Percentiles rank a stretch among this genome's conserved stretches.
Conservation (phyloP, 2,113 vertebrate genomes). For the Marmota flaviventris region DNA sequence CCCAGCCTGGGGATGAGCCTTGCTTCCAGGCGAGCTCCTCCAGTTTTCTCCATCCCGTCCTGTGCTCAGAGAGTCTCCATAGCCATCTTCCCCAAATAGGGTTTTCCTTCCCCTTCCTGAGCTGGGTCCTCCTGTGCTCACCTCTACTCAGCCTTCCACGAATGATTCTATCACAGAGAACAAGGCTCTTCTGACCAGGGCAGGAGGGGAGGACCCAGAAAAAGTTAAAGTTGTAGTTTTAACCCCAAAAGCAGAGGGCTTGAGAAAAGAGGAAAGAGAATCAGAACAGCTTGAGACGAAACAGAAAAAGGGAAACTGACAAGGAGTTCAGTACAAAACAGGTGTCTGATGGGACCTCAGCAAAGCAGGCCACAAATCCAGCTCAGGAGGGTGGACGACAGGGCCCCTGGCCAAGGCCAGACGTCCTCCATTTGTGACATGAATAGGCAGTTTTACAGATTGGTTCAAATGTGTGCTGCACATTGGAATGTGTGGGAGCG, state of each 20-base stretch:
- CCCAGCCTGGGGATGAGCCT: conserved; percentile 38
- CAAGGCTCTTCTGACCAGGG: conserved; percentile 1
- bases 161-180: conserved; percentile 70
- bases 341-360: conserved; percentile 20
- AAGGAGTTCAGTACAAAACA: conserved; percentile 34
- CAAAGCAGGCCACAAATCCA: conserved; percentile 39
- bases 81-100: conserved; percentile 47
- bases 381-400: background rate
- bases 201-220: background rate
- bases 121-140: conserved; percentile 61
- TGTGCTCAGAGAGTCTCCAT: conserved; percentile 27
- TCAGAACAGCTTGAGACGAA: background rate
- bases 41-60: conserved; percentile 16
- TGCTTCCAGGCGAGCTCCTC: conserved; percentile 11
- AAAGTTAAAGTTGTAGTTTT: background rate
- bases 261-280: background rate
- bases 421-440: conserved; percentile 48
- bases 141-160: background rate
- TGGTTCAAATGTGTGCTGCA: background rate
- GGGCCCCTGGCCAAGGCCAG: background rate
- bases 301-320: background rate
- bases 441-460: conserved; percentile 29
- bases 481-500: conserved; percentile 18
- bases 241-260: conserved; percentile 12
- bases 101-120: background rate